Base-by-base conservation (phyloP, 2,113 vertebrate genomes). In the Coregonus clupeaformis region DNA sequence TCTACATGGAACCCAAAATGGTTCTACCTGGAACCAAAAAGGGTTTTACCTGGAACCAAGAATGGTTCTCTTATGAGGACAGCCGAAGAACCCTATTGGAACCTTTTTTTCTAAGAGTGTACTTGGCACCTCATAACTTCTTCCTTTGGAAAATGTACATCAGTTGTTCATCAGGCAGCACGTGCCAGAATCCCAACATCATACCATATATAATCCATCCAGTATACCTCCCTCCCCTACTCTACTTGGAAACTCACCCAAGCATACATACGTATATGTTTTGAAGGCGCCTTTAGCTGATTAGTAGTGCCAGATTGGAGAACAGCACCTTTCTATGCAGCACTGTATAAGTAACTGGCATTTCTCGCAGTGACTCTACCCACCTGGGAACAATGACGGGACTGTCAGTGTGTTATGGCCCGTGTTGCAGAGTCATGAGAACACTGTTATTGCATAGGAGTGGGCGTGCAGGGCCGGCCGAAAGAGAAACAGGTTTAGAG, bases 381-480 rank as follows among this genome's bases (percentile, higher is more conserved):
- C 77, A 82, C 83, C 76, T 78, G 81, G 76, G 74, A 79, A 71
- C 32, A 71, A 72, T 81, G 71, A 83, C 24, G 70, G 11, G 69
- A 68, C 32, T 59, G 67, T 71, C 32, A 36, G 75, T 36, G 73
- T 42, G 73, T 57, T 77, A 42, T n/a, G 65, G 65, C 9, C 20
- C 59, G 11, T 66, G 72, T 49, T 60, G 64, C 57, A n/a, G 47
- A 72, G 69, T 80, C 69, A 69, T 62, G 73, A 68, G 72, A 55
- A 66, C 14, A 32, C 69, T 75, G 71, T 75, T 68, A 68, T 67
- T 68, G 69, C 64, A 24, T 29, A 1, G 52, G 36, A 68, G 47
- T n/a, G 6, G 45, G 65, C 27, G 65, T 2, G 36, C 36, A 42
- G 36, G 36, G 36, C 36, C 2, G 36, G 36, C 36, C 36, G 9